Evolutionary conservation across 2,113 vertebrate species (phyloP).

Genomic region (Carlito syrichta): DNA sequence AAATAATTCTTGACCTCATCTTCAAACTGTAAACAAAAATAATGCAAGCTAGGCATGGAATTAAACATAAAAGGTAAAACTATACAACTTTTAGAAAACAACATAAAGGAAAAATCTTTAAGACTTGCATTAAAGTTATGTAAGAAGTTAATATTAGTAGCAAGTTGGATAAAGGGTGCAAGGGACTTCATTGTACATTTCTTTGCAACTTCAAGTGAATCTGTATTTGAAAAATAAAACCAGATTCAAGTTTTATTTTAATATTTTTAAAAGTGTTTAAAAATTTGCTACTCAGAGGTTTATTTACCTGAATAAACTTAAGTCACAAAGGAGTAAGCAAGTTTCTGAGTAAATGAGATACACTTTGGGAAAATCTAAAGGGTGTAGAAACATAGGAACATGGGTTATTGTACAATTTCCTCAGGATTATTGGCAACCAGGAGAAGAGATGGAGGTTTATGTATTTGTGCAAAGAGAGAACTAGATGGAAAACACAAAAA

Average conservation of each 20-base stretch:
- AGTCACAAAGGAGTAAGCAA: background rate
- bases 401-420: background rate
- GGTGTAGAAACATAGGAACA: background rate
- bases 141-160: background rate
- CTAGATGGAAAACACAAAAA: background rate
- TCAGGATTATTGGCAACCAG: background rate
- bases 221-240: background rate
- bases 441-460: background rate
- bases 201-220: background rate
- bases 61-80: no score
- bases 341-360: background rate
- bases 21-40: no score
- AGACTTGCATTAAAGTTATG: background rate
- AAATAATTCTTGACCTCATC: background rate
- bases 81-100: background rate
- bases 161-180: background rate
- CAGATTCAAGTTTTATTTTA: background rate
- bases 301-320: background rate
- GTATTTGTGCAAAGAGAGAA: background rate
- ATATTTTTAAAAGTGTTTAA: background rate
- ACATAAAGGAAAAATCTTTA: background rate
- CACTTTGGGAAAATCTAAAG: background rate
- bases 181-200: background rate
- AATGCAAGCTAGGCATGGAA: no score
- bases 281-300: background rate